Conservation (phyloP, 2,113 vertebrate genomes). For the Neogobius melanostomus region DNA sequence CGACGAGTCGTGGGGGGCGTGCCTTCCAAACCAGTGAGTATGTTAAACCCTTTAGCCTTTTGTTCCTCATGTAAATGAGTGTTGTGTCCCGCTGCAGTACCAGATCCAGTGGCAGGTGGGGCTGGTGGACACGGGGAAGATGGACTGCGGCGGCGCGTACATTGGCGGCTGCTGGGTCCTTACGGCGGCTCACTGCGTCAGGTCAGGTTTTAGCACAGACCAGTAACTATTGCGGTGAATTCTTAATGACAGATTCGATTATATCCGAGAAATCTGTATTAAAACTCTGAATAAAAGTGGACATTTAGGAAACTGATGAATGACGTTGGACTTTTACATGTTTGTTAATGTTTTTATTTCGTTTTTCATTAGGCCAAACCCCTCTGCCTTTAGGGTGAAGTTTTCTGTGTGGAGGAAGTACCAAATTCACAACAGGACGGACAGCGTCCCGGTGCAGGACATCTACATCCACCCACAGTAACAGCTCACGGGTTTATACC, state of each 20-base stretch:
- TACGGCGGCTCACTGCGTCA: constrained; percentile 94
- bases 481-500: neutral
- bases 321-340: too few species aligned
- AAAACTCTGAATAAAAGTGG: too few species aligned
- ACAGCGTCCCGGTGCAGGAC: constrained; percentile 58
- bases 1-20: constrained; percentile 71
- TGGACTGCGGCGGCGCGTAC: constrained; percentile 89
- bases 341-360: neutral
- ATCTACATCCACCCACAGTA: constrained; percentile 83
- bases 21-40: constrained; percentile 62
- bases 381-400: constrained; percentile 77
- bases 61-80: neutral
- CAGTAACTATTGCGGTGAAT: too few species aligned
- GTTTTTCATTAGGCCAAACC: constrained; percentile 64
- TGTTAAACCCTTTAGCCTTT: too few species aligned
- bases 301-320: too few species aligned
- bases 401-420: constrained; percentile 77
- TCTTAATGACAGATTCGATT: too few species aligned
- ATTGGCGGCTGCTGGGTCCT: constrained; percentile 94
- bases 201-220: constrained; percentile 65
- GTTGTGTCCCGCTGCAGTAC: constrained; percentile 68
- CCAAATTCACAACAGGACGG: neutral
- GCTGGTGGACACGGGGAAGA: constrained; percentile 67
- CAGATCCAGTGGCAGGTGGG: constrained; percentile 95
- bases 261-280: too few species aligned